A percentile compares a stretch with the other conserved stretches of the same genome.
Evolutionary conservation across 2,797 vertebrate genomes (phyloP).

Genomic region (Eulemur albifrons): DNA sequence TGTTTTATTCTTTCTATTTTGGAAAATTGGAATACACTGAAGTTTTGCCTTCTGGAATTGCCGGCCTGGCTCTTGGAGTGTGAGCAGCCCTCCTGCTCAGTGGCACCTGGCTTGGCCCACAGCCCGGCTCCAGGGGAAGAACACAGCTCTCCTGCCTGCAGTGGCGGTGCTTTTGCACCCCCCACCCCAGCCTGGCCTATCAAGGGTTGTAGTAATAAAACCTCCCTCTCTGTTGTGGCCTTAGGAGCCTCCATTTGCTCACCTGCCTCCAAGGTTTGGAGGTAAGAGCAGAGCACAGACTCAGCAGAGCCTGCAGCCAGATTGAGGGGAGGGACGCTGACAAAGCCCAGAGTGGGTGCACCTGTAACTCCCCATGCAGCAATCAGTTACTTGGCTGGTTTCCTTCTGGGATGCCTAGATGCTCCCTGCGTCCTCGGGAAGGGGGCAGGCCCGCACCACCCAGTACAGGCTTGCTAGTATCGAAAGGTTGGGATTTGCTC

Average conservation of each 20-base stretch:
- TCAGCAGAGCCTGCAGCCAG: background rate
- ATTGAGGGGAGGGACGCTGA: background rate
- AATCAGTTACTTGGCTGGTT: background rate
- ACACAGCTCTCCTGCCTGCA: background rate
- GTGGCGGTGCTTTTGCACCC: accelerated
- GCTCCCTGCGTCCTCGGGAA: background rate
- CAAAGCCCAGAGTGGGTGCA: accelerated
- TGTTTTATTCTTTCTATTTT: slow-evolving; percentile 80
- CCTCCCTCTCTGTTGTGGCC: background rate
- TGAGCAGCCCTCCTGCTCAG: background rate
- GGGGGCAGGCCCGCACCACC: background rate
- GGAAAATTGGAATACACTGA: slow-evolving; percentile 66
- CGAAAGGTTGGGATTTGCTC: background rate
- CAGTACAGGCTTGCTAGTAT: background rate
- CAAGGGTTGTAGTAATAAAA: background rate
- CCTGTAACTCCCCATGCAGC: background rate
- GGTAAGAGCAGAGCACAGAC: accelerated
- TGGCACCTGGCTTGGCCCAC: slow-evolving; percentile 61
- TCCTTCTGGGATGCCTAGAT: background rate
- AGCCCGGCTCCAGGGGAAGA: slow-evolving; percentile 47
- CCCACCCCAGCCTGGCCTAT: accelerated
- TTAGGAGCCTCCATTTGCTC: background rate
- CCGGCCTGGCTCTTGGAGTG: background rate
- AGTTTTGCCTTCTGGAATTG: slow-evolving; percentile 74
- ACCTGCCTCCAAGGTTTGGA: background rate